Evolutionary conservation across 1,140 invertebrate species (phyloP).

Genomic region (Zaprionus lachaisei): DNA sequence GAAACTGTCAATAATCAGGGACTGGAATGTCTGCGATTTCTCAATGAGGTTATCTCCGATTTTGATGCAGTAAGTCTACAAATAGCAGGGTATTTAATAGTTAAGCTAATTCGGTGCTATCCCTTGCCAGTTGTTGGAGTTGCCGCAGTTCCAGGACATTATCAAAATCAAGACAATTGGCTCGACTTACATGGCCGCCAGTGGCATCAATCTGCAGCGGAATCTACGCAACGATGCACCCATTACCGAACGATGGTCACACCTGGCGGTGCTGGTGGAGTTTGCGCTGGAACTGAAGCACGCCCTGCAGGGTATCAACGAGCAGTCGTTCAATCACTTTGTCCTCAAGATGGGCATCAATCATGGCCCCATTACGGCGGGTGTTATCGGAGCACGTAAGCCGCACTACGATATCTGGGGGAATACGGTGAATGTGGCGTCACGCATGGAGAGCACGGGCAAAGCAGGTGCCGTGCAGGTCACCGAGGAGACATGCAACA

Average conservation of each 20-base stretch:
- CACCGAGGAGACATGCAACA: constrained; percentile 95
- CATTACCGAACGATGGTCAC: constrained; percentile 91
- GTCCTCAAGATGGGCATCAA: constrained; percentile 98
- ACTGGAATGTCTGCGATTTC: constrained; percentile 96
- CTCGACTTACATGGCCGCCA: constrained; percentile 98
- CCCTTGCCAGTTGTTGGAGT: constrained; percentile 90
- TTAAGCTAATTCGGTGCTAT: neutral
- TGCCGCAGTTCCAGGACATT: constrained; percentile 93
- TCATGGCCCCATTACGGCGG: constrained; percentile 97
- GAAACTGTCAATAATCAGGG: constrained; percentile 98
- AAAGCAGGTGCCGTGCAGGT: constrained; percentile 98
- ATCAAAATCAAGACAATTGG: constrained; percentile 99
- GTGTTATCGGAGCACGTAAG: constrained; percentile 96
- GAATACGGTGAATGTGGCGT: constrained; percentile 98
- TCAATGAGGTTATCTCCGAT: constrained; percentile 99
- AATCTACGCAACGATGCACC: constrained; percentile 89
- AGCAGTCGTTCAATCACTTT: constrained; percentile 98
- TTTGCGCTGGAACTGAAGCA: constrained; percentile 96
- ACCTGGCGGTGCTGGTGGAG: constrained; percentile 93
- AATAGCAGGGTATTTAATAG: neutral
- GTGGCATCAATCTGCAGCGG: constrained; percentile 92
- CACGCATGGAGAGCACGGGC: constrained; percentile 98
- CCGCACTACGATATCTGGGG: constrained; percentile 98
- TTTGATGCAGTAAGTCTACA: constrained; percentile 94
- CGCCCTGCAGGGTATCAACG: constrained; percentile 95